These are phyloP conservation scores for Hyppa rectilinea DNA, from an alignment of 2,888 invertebrate genomes.

Conservation along the genomic window DNA sequence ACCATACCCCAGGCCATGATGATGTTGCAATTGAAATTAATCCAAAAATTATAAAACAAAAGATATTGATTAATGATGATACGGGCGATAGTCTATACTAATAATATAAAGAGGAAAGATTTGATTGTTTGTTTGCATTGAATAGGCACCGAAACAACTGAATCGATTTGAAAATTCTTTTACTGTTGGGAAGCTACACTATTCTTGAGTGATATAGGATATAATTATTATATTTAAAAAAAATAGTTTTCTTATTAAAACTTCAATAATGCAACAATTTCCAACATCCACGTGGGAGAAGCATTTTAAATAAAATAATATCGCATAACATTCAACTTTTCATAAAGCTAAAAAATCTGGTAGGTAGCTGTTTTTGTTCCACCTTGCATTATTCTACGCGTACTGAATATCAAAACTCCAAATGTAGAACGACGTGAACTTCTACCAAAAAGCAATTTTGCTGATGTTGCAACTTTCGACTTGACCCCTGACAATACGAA, in stretches of 20 bases:
- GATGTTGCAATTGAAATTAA: slow-evolving; percentile 32
- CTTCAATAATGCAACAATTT: no score
- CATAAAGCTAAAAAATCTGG: slow-evolving; percentile 6
- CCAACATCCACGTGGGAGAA: no score
- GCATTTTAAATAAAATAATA: slow-evolving; percentile 10
- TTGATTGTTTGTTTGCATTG: no score
- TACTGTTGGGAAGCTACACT: no score
- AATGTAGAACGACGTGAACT: slow-evolving; percentile 36
- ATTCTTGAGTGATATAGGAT: no score
- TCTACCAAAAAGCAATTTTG: slow-evolving; percentile 26
- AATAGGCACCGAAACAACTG: no score
- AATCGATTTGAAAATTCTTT: no score
- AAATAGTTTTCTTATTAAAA: no score
- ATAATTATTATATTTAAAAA: no score
- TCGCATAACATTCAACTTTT: not conserved
- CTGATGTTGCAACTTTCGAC: slow-evolving; percentile 52
- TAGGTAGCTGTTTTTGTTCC: slow-evolving; percentile 6
- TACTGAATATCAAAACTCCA: slow-evolving; percentile 34
- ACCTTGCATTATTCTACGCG: slow-evolving; percentile 19
- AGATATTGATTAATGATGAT: slow-evolving; percentile 33
- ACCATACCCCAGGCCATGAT: not conserved
- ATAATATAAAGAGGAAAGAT: no score
- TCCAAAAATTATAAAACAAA: slow-evolving; percentile 8
- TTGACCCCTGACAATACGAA: slow-evolving; percentile 57
- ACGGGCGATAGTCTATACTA: no score